These are phyloP conservation scores for Synodontis membranacea DNA, from an alignment of 2,113 vertebrate species.

Conservation along the genomic window DNA sequence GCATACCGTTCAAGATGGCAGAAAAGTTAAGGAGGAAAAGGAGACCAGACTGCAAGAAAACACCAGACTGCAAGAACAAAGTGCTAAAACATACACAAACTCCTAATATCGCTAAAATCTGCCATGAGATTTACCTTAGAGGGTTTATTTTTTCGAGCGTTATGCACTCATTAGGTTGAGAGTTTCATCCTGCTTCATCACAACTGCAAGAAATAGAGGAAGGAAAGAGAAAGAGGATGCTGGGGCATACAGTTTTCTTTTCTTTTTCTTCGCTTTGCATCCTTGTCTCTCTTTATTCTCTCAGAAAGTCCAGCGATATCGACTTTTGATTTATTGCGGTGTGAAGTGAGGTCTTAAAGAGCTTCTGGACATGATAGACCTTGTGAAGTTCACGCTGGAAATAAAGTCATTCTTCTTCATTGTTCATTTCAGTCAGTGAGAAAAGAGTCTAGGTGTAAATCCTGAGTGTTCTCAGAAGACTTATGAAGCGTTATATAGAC, in stretches of 20 bases:
- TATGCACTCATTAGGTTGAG: not conserved
- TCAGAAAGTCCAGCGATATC: not conserved
- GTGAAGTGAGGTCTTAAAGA: not conserved
- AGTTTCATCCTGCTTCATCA: not conserved
- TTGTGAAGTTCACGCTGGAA: not conserved
- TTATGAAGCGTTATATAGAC: too few species aligned
- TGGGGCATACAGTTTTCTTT: not conserved
- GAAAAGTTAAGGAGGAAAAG: not conserved
- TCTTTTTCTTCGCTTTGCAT: conserved; percentile 55
- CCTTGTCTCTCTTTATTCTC: conserved; percentile 57
- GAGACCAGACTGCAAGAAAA: not conserved
- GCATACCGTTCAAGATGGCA: not conserved
- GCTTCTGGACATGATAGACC: not conserved
- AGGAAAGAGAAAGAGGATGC: conserved; percentile 56
- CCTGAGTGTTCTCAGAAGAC: not conserved
- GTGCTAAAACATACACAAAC: not conserved
- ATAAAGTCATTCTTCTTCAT: not conserved
- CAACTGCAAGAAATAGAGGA: conserved; percentile 47
- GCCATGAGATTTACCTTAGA: not conserved
- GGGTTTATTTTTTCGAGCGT: not conserved
- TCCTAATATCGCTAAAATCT: not conserved
- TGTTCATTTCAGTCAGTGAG: not conserved
- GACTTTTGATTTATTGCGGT: too few species aligned
- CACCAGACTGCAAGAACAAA: not conserved
- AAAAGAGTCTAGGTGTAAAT: not conserved